A percentile compares a stretch with the other conserved stretches of the same genome.
phyloP scores from a whole-genome alignment of 2,113 vertebrate genomes.

The Prionailurus bengalensis region DNA sequence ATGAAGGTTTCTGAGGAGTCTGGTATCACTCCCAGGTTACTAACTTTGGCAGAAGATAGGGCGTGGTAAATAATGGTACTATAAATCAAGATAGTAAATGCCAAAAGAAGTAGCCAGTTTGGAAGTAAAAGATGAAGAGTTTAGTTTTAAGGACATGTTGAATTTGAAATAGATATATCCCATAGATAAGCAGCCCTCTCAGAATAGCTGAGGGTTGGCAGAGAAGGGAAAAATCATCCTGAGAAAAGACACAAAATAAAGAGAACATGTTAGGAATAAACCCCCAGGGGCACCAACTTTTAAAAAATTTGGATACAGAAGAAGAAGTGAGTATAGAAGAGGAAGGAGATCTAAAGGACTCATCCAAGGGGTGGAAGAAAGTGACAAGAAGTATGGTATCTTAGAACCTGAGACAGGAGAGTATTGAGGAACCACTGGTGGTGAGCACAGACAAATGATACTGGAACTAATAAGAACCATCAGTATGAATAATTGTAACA shows the following conservation, averaged over 20 bases:
- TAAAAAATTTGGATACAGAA: not conserved
- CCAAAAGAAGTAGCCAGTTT: constrained; percentile 27
- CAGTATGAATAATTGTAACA: not conserved
- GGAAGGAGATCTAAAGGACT: not conserved
- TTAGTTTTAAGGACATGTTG: not conserved
- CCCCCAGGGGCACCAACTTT: not conserved
- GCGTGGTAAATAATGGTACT: not conserved
- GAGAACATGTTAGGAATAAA: not conserved
- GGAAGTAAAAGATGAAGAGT: constrained; percentile 45
- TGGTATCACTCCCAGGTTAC: constrained; percentile 61
- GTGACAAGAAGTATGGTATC: not conserved
- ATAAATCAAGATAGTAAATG: constrained; percentile 62
- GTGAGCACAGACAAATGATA: not conserved
- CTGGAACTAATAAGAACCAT: not conserved
- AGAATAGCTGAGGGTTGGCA: not conserved
- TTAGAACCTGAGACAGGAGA: not conserved
- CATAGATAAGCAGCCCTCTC: not conserved
- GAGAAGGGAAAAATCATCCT: not conserved
- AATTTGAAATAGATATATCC: constrained; percentile 39
- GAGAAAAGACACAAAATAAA: not conserved
- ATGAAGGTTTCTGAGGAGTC: constrained; percentile 21
- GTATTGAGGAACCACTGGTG: not conserved
- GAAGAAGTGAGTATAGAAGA: not conserved
- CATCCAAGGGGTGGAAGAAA: not conserved
- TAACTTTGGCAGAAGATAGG: not conserved